Evolutionary conservation across 1,140 invertebrate genomes (phyloP).

Genomic region (Uloborus diversus): DNA sequence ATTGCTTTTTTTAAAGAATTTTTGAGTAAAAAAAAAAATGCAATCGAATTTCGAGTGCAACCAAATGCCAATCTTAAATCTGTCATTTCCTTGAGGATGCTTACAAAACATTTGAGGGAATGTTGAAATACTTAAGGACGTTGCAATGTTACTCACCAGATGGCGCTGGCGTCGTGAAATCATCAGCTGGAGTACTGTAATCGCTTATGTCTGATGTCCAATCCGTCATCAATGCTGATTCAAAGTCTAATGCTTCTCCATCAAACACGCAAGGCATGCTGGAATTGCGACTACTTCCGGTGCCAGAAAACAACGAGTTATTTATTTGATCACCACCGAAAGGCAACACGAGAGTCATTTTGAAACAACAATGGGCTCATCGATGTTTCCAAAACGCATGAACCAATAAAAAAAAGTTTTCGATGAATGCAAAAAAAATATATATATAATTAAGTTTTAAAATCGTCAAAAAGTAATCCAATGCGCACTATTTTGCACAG

Average conservation of each 20-base stretch:
- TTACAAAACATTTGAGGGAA: too few relatives aligned
- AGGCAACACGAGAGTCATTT: slow-evolving; percentile 48
- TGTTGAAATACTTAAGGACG: too few relatives aligned
- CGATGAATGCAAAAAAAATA: background rate
- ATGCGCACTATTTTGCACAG: slow-evolving; percentile 1
- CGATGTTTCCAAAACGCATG: slow-evolving; percentile 2
- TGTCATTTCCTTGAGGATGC: too few relatives aligned
- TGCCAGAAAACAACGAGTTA: slow-evolving; percentile 25
- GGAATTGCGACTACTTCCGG: slow-evolving; percentile 34
- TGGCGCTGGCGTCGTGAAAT: slow-evolving; percentile 34
- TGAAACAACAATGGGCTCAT: slow-evolving; percentile 5
- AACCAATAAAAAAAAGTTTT: background rate
- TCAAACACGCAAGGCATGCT: slow-evolving; percentile 51
- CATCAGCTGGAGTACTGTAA: slow-evolving; percentile 28
- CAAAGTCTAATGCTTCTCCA: slow-evolving; percentile 43
- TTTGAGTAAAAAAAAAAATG: too few relatives aligned
- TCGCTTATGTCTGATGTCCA: slow-evolving; percentile 44
- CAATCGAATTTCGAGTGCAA: too few relatives aligned
- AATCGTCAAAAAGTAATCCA: slow-evolving; percentile 11
- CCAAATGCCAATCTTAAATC: too few relatives aligned
- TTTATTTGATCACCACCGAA: slow-evolving; percentile 48
- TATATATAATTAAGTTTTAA: background rate
- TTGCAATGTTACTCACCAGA: slow-evolving; percentile 43
- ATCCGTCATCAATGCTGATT: slow-evolving; percentile 45
- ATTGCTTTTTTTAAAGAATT: too few relatives aligned